These are phyloP conservation scores for Caenorhabditis drosophilae DNA, from an alignment of 2,888 invertebrate genomes.

Conservation along the genomic window DNA sequence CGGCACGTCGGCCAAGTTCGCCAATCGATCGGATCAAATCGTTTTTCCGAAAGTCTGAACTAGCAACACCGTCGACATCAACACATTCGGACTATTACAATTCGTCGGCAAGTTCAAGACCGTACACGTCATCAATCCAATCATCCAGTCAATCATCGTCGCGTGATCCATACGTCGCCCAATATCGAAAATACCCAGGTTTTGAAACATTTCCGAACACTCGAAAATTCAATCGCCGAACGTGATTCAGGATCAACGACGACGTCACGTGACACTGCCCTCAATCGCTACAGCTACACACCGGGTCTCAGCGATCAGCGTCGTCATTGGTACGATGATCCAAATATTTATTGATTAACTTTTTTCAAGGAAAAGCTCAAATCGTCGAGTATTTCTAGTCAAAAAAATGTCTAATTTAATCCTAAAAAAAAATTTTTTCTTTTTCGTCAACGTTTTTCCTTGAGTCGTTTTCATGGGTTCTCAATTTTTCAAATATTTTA, in stretches of 20 bases:
- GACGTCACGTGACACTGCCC: conserved; percentile 35
- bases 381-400: conserved; percentile 5
- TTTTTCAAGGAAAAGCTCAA: neutral
- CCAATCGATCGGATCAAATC: conserved; percentile 68
- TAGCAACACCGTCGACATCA: conserved; percentile 22
- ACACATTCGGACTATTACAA: conserved; percentile 25
- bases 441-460: conserved; percentile 10
- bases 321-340: conserved; percentile 57
- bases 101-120: conserved; percentile 14
- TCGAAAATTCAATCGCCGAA: neutral
- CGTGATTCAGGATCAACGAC: neutral
- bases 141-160: conserved; percentile 12
- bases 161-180: conserved; percentile 48
- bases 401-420: too few species aligned
- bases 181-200: conserved; percentile 53
- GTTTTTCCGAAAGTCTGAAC: conserved; percentile 52
- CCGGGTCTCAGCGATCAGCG: conserved; percentile 49
- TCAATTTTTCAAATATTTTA: too few species aligned
- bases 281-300: conserved; percentile 56
- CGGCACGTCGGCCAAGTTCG: conserved; percentile 62
- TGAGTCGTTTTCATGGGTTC: too few species aligned
- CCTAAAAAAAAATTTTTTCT: too few species aligned
- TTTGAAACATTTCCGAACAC: neutral
- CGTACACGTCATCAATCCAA: conserved; percentile 26
- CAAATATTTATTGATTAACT: conserved; percentile 37